phyloP scores from a whole-genome alignment of 2,113 vertebrate genomes.

The Benitochromis conjunctus region DNA sequence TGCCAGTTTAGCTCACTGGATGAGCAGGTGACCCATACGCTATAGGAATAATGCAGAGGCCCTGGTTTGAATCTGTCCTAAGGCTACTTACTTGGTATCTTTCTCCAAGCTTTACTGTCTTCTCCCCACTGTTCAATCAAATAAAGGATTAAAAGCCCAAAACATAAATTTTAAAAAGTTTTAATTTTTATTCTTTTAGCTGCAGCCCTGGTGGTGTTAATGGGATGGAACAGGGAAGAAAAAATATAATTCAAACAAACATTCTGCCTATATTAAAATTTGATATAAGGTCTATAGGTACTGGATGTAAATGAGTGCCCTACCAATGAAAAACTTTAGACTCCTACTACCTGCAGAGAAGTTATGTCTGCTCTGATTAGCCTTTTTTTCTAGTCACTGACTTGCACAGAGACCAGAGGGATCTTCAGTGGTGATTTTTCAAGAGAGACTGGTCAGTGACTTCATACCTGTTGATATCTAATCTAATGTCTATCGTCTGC shows the following conservation, averaged over 20 bases:
- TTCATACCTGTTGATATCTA: background rate
- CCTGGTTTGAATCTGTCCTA: background rate
- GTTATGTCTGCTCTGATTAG: background rate
- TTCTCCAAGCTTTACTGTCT: background rate
- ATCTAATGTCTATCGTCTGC: background rate
- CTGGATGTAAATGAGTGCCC: background rate
- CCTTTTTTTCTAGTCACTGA: background rate
- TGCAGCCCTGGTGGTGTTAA: background rate
- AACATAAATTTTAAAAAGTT: background rate
- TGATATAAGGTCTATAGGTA: background rate
- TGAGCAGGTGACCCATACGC: background rate
- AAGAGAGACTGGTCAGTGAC: background rate
- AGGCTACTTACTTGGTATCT: background rate
- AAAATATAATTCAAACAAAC: background rate
- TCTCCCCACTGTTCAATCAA: background rate
- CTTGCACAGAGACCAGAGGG: rapidly evolving
- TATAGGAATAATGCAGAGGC: background rate
- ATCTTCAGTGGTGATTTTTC: background rate
- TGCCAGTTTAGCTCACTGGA: background rate
- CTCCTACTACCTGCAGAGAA: background rate
- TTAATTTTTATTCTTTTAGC: background rate
- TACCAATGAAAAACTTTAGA: background rate
- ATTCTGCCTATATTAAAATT: background rate
- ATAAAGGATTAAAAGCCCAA: background rate
- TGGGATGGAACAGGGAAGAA: background rate